A percentile compares a stretch with the other conserved stretches of the same genome.
phyloP scores from a whole-genome alignment of 2,797 vertebrate species.

The Sarcophilus harrisii region DNA sequence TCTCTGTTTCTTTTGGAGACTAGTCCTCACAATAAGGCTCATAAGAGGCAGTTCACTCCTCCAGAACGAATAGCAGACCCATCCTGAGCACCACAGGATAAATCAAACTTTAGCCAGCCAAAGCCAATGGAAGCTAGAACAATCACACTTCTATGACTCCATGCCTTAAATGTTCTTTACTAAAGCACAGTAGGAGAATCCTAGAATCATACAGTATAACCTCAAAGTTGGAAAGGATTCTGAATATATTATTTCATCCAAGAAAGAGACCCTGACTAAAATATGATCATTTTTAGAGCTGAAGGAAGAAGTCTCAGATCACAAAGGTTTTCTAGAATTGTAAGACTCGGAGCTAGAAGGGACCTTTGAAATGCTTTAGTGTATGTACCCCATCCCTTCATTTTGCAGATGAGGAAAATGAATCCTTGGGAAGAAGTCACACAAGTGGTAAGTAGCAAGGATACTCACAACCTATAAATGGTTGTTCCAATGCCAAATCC shows the following conservation, averaged over 20 bases:
- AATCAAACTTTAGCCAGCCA: neutral
- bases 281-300: neutral
- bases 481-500: neutral
- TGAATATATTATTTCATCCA: neutral
- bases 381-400: neutral
- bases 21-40: neutral
- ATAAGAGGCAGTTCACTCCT: neutral
- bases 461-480: neutral
- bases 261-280: neutral
- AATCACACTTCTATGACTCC: neutral
- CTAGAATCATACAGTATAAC: neutral
- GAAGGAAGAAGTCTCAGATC: neutral
- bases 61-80: neutral
- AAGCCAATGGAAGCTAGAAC: neutral
- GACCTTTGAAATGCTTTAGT: neutral
- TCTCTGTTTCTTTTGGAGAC: neutral
- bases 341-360: neutral
- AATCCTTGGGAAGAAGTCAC: neutral
- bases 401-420: neutral
- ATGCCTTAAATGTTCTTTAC: neutral
- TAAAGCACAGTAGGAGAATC: neutral
- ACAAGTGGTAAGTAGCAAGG: neutral
- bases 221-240: neutral
- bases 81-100: neutral
- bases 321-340: neutral